These are phyloP conservation scores for Dioctria linearis DNA, from an alignment of 2,888 invertebrate species.

Conservation along the genomic window DNA sequence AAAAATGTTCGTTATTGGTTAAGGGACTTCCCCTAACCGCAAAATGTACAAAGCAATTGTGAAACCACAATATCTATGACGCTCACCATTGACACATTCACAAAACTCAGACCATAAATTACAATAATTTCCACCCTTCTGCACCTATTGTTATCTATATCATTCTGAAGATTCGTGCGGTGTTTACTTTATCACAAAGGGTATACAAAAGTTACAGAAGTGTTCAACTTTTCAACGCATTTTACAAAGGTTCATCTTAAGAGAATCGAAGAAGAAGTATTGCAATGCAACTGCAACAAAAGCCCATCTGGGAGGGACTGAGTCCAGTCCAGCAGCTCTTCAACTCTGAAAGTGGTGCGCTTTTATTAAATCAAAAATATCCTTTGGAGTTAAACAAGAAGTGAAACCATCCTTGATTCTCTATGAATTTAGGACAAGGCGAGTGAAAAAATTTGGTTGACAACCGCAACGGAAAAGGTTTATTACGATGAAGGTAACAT, in stretches of 20 bases:
- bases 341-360: neutral
- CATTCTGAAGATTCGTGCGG: constrained; percentile 27
- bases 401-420: neutral
- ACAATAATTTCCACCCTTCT: constrained; percentile 71
- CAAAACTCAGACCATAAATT: constrained; percentile 66
- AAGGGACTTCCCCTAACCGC: constrained; percentile 3
- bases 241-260: constrained; percentile 14
- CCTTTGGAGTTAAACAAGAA: neutral
- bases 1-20: neutral
- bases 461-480: constrained; percentile 28
- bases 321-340: neutral
- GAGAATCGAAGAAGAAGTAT: constrained; percentile 28
- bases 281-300: constrained; percentile 44
- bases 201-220: constrained; percentile 11
- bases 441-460: constrained; percentile 17
- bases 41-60: neutral
- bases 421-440: constrained; percentile 9
- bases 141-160: constrained; percentile 63
- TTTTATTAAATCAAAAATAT: neutral
- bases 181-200: constrained; percentile 55
- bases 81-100: constrained; percentile 12
- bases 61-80: neutral
- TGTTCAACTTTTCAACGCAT: constrained; percentile 22
- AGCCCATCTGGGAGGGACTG: constrained; percentile 5
- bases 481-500: constrained; percentile 19